Evolutionary conservation across 2,113 vertebrate genomes (phyloP).

Genomic region (Opisthocomus hoazin): DNA sequence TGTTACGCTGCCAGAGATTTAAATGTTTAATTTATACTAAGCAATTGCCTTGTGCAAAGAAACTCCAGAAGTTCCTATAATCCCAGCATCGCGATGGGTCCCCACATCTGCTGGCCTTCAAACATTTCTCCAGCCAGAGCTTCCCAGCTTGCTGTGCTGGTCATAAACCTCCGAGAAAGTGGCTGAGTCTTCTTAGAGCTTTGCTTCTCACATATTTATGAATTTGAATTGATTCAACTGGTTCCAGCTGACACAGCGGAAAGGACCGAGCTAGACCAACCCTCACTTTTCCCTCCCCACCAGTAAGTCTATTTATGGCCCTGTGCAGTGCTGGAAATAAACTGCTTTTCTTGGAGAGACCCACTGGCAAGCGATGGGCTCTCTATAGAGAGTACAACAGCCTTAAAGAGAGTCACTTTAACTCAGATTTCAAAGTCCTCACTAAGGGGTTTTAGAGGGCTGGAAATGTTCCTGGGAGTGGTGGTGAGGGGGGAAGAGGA

Average conservation of each 20-base stretch:
- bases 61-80: not conserved
- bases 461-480: not conserved
- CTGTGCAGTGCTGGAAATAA: not conserved
- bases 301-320: not conserved
- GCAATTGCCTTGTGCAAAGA: not conserved
- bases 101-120: not conserved
- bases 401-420: not conserved
- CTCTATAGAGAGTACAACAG: not conserved
- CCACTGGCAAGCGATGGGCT: not conserved
- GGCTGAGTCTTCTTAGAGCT: not conserved
- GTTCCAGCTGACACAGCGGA: not conserved
- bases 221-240: not conserved
- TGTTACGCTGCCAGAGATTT: not conserved
- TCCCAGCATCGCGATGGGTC: not conserved
- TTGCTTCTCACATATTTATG: not conserved
- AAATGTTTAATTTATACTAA: not conserved
- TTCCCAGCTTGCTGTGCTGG: not conserved
- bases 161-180: not conserved
- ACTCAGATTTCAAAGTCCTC: not conserved
- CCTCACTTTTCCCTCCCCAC: not conserved
- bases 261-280: not conserved
- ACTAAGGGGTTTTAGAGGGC: not conserved
- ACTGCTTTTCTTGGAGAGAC: not conserved
- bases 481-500: not conserved
- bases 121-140: not conserved